A percentile compares a stretch with the other conserved stretches of the same genome.
Conservation (phyloP, 2,113 vertebrate species). For the Onychorhynchus coronatus region DNA sequence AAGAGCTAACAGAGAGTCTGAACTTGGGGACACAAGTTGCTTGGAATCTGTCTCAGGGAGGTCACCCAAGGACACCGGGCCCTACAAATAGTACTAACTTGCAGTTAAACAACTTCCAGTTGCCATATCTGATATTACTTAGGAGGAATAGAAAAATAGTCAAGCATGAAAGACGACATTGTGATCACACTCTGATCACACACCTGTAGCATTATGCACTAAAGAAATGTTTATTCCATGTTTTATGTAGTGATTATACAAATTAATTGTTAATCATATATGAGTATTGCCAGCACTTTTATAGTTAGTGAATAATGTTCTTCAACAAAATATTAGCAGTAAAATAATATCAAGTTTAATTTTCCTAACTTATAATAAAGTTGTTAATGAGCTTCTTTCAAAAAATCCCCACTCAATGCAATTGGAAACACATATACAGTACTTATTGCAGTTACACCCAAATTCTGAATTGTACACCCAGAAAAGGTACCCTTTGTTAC, state of each 20-base stretch:
- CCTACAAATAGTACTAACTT: neutral
- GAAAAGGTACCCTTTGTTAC: neutral
- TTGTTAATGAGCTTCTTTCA: neutral
- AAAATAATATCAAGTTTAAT: neutral
- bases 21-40: neutral
- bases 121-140: neutral
- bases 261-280: neutral
- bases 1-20: neutral
- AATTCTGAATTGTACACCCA: neutral
- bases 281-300: neutral
- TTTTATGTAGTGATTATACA: neutral
- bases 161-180: neutral
- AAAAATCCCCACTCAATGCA: neutral
- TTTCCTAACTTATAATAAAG: neutral
- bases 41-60: neutral
- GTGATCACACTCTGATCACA: neutral
- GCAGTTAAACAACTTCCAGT: neutral
- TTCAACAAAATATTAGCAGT: conserved; percentile 1
- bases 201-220: neutral
- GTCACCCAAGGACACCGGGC: neutral
- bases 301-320: neutral
- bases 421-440: neutral
- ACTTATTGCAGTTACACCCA: neutral
- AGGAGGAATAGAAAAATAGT: neutral
- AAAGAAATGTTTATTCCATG: neutral